phyloP scores from a whole-genome alignment of 2,113 vertebrate species.

The Vidua chalybeata region DNA sequence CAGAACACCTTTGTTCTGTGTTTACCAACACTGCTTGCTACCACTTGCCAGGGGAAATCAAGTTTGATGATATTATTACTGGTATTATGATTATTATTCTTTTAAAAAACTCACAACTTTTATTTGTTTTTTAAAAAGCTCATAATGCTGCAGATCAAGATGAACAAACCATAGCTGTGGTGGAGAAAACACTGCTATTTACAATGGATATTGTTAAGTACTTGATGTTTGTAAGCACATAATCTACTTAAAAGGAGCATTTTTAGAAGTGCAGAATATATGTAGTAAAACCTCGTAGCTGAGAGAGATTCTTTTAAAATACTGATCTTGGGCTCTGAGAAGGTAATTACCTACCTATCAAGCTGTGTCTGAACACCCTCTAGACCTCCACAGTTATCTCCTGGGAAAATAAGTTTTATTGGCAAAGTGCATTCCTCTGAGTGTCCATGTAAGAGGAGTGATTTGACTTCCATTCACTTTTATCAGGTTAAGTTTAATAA shows the following conservation, averaged over 20 bases:
- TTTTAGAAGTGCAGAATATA: not conserved
- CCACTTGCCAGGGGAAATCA: not conserved
- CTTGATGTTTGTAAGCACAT: not conserved
- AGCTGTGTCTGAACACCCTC: not conserved
- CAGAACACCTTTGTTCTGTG: not conserved
- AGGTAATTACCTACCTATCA: not conserved
- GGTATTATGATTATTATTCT: not conserved
- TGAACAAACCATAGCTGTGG: not conserved
- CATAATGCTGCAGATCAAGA: not conserved
- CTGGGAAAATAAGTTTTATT: not conserved
- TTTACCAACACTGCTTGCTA: not conserved
- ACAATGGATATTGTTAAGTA: not conserved
- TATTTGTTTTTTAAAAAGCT: not conserved
- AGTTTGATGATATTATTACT: not conserved
- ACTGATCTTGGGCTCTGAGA: not conserved
- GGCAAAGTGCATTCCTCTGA: not conserved
- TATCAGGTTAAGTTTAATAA: not conserved
- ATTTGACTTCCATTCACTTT: not conserved
- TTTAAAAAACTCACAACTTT: not conserved
- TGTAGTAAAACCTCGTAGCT: not conserved
- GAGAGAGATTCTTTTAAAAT: not conserved
- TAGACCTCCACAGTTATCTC: not conserved
- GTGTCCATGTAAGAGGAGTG: not conserved
- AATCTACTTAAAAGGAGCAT: not conserved
- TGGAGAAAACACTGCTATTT: not conserved